A percentile compares a stretch with the other conserved stretches of the same genome.
phyloP scores from a whole-genome alignment of 2,113 vertebrate species.

The Saccopteryx leptura region DNA sequence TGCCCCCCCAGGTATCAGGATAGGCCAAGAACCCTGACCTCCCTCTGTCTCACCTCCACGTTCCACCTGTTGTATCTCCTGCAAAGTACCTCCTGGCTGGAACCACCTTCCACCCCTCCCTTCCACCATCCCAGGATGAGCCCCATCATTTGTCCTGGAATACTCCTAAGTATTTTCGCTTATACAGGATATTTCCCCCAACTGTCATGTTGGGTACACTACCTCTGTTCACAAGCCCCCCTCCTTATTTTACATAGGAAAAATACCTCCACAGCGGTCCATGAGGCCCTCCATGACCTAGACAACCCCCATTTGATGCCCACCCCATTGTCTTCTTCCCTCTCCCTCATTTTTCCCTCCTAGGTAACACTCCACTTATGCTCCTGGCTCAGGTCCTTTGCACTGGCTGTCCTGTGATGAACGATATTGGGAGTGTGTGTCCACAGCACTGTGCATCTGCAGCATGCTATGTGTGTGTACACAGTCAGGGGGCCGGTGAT shows the following conservation, averaged over 20 bases:
- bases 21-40: background rate
- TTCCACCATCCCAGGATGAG: background rate
- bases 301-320: background rate
- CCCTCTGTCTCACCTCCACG: background rate
- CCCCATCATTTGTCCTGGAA: background rate
- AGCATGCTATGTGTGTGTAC: background rate
- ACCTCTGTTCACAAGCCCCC: background rate
- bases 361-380: background rate
- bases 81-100: background rate
- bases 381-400: background rate
- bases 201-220: background rate
- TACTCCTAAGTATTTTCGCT: background rate
- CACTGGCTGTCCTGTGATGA: background rate
- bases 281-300: background rate
- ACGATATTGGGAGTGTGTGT: background rate
- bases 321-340: rapidly evolving
- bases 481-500: conserved; percentile 54
- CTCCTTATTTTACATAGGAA: background rate
- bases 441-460: background rate
- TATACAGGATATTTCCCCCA: background rate
- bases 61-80: background rate
- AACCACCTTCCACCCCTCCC: background rate
- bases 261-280: background rate
- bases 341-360: rapidly evolving
- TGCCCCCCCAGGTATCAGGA: background rate